Conservation (phyloP, 2,113 vertebrate genomes). For the Lichenostomus cassidix region DNA sequence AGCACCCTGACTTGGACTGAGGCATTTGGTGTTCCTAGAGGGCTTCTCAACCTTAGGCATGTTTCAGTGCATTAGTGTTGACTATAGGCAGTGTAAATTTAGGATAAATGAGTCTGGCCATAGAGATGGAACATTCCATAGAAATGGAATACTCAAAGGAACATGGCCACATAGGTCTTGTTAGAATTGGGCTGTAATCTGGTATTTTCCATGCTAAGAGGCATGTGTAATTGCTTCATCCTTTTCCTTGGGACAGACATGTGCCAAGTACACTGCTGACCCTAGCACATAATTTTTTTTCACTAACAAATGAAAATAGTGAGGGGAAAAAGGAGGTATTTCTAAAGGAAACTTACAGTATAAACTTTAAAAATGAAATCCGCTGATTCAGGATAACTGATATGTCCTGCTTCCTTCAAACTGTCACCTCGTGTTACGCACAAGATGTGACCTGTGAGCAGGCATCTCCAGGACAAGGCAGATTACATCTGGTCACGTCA, state of each 20-base stretch:
- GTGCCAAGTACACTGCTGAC: conserved; percentile 35
- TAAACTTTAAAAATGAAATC: background rate
- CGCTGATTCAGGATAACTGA: background rate
- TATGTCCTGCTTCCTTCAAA: background rate
- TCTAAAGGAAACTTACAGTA: conserved; percentile 26
- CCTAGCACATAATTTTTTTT: background rate
- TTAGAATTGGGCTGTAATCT: background rate
- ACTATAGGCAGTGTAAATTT: background rate
- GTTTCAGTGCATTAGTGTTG: background rate
- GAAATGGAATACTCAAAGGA: background rate
- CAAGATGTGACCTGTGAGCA: conserved; percentile 31
- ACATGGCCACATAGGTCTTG: background rate
- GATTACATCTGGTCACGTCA: conserved; percentile 7
- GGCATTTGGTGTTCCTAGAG: background rate
- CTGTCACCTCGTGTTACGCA: background rate
- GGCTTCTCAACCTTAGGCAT: accelerated
- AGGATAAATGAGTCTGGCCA: background rate
- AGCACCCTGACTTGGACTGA: accelerated
- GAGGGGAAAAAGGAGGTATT: background rate
- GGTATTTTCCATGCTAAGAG: background rate
- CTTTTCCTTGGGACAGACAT: background rate
- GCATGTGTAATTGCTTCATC: background rate
- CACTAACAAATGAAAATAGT: background rate
- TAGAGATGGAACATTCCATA: background rate
- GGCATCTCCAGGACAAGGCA: background rate